Conservation (phyloP, 2,797 vertebrate species). For the Dallia pectoralis region DNA sequence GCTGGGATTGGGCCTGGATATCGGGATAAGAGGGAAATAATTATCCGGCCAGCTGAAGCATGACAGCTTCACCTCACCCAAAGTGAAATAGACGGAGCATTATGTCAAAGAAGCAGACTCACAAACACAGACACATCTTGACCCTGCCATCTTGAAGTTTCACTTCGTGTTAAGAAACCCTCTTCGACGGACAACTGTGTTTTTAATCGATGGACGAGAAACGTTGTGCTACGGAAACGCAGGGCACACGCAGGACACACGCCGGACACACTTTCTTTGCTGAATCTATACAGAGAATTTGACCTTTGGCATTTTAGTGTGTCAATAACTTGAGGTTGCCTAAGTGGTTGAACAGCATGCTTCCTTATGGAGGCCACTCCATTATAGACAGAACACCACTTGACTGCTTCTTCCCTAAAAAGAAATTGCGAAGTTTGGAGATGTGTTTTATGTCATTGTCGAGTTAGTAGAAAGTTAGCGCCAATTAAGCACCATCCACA, state of each 20-base stretch:
- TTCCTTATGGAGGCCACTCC: no score
- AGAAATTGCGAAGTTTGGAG: no score
- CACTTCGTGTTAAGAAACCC: slow-evolving; percentile 46
- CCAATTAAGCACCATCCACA: no score
- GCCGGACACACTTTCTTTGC: not conserved
- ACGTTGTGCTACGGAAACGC: not conserved
- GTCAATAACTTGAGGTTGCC: no score
- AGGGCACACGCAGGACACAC: no score
- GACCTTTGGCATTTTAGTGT: no score
- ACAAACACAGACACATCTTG: slow-evolving; percentile 68
- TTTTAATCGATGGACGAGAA: slow-evolving; percentile 39
- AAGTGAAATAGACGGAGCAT: slow-evolving; percentile 71
- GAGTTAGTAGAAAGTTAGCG: no score
- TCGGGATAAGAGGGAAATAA: slow-evolving; percentile 84
- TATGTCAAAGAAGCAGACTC: slow-evolving; percentile 73
- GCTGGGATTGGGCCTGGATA: slow-evolving; percentile 75
- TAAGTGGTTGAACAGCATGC: no score
- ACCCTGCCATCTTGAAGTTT: slow-evolving; percentile 66
- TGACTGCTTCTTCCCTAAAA: no score
- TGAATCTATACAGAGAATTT: not conserved
- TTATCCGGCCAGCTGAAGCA: slow-evolving; percentile 83
- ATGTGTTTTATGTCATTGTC: no score
- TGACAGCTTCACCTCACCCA: slow-evolving; percentile 74
- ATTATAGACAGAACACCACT: no score
- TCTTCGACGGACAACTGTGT: slow-evolving; percentile 39